Evolutionary conservation across 2,113 vertebrate genomes (phyloP).

Genomic region (Pristiophorus japonicus): DNA sequence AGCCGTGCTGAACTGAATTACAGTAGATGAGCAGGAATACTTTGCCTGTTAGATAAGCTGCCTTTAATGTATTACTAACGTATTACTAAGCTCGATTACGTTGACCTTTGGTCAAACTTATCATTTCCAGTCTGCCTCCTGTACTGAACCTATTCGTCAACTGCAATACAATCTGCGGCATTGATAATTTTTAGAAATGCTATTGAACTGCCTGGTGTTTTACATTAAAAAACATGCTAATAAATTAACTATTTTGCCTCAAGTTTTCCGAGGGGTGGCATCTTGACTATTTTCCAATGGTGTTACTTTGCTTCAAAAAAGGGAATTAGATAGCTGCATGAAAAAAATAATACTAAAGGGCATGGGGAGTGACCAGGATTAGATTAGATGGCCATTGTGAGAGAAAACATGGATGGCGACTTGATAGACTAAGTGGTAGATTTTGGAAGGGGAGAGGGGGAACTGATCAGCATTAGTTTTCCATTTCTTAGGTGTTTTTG

Average conservation of each 20-base stretch:
- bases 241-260: not conserved
- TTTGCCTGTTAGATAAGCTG: not conserved
- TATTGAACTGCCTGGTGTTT: not conserved
- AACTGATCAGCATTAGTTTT: not conserved
- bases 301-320: not conserved
- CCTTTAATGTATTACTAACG: not conserved
- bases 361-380: not conserved
- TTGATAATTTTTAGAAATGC: not conserved
- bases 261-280: not conserved
- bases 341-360: not conserved
- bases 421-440: not conserved
- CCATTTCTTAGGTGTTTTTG: not conserved
- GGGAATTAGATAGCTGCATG: not conserved
- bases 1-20: not conserved
- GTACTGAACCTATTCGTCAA: not conserved
- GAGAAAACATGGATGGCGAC: not conserved
- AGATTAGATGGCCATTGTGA: not conserved
- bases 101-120: not conserved
- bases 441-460: not conserved
- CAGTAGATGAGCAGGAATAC: not conserved
- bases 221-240: not conserved
- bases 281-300: not conserved
- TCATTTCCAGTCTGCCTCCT: not conserved
- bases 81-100: not conserved
- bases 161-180: not conserved